phyloP scores from a whole-genome alignment of 2,888 invertebrate species.

The Torymus tubicola region DNA sequence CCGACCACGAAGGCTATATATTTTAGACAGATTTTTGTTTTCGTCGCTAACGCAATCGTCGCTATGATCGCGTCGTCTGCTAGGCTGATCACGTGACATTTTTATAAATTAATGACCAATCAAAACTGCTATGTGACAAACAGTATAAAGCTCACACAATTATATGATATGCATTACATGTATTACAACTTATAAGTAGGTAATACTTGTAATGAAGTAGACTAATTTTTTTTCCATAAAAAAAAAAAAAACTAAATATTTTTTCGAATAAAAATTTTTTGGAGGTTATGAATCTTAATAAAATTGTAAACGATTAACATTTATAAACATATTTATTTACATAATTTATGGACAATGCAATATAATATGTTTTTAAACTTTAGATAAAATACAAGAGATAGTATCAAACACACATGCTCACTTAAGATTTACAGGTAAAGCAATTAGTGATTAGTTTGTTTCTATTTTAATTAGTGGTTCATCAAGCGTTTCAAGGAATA shows the following conservation, averaged over 20 bases:
- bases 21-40: not conserved
- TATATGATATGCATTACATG: not conserved
- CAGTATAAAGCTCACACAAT: not conserved
- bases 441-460: slow-evolving; percentile 48
- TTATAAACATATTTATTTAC: slow-evolving; percentile 58
- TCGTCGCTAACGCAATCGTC: slow-evolving; percentile 19
- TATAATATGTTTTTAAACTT: slow-evolving; percentile 42
- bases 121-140: not conserved
- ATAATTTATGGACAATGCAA: slow-evolving; percentile 30
- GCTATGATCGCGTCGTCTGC: slow-evolving; percentile 46
- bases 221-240: too few species aligned
- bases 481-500: slow-evolving; percentile 47
- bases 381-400: slow-evolving; percentile 54
- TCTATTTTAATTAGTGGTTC: slow-evolving; percentile 55
- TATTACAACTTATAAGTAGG: not conserved
- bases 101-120: not conserved
- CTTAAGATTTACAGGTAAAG: slow-evolving; percentile 23
- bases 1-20: too few species aligned
- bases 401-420: slow-evolving; percentile 50
- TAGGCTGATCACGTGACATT: slow-evolving; percentile 43
- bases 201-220: not conserved
- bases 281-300: too few species aligned
- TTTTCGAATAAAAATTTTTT: too few species aligned
- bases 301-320: slow-evolving; percentile 40
- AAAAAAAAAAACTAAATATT: too few species aligned